Conservation (phyloP, 2,113 vertebrate genomes). For the Plectropomus leopardus region DNA sequence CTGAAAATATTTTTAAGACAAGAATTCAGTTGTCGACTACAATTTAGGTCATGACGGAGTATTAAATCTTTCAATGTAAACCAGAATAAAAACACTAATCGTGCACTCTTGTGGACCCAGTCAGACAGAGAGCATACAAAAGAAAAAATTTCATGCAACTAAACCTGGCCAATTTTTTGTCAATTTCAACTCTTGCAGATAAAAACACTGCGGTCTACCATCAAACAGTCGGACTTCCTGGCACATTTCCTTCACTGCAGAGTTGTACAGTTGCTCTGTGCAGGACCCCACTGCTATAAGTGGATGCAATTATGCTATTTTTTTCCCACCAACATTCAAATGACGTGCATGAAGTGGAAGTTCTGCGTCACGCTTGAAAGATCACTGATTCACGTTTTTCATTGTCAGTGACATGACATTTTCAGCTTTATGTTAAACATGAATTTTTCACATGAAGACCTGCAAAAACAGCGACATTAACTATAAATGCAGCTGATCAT, state of each 20-base stretch:
- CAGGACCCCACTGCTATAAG: slow-evolving; percentile 1
- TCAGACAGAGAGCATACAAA: background rate
- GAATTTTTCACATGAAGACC: background rate
- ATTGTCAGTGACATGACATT: background rate
- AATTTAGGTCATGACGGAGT: background rate
- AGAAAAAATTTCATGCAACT: background rate
- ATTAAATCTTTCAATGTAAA: background rate
- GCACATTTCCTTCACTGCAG: background rate
- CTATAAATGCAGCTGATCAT: background rate
- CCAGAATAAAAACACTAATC: background rate
- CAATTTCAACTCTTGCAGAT: background rate
- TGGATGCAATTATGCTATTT: slow-evolving; percentile 17
- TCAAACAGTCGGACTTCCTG: background rate
- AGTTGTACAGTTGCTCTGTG: background rate
- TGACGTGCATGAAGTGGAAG: background rate
- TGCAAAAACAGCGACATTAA: background rate
- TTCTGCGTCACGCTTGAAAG: background rate
- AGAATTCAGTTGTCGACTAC: too few species aligned
- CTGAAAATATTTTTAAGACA: too few species aligned
- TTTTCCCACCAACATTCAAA: background rate
- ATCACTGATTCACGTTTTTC: background rate
- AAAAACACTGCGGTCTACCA: background rate
- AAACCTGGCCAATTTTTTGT: background rate
- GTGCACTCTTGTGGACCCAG: background rate
- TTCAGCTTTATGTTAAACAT: background rate